Percentiles rank a stretch among this genome's conserved stretches.
phyloP scores from a whole-genome alignment of 2,888 invertebrate species.

The Sylvicola cinctus region DNA sequence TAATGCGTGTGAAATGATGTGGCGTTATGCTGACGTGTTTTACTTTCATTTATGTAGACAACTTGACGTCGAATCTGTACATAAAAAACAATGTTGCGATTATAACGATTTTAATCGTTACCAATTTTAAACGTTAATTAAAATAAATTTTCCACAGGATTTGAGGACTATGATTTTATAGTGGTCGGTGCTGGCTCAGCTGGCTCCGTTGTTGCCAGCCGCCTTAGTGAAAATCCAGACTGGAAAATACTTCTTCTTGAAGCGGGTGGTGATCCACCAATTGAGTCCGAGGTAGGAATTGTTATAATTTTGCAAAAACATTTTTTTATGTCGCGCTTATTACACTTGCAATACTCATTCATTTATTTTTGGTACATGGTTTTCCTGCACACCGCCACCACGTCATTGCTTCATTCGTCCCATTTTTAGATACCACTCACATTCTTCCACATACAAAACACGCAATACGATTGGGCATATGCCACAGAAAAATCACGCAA shows the following conservation, averaged over 20 bases:
- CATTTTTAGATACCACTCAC: slow-evolving; percentile 30
- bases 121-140: no score
- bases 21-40: background rate
- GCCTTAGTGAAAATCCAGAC: slow-evolving; percentile 25
- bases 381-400: no score
- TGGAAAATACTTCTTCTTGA: slow-evolving; percentile 27
- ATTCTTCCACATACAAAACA: slow-evolving; percentile 6
- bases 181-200: slow-evolving; percentile 29
- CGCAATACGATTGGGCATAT: slow-evolving; percentile 22
- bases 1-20: background rate
- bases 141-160: no score
- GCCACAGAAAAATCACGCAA: slow-evolving; percentile 25
- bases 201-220: slow-evolving; percentile 27
- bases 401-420: slow-evolving; percentile 2
- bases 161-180: slow-evolving; percentile 23
- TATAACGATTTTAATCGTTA: background rate
- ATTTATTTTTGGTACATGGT: no score
- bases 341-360: no score
- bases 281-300: slow-evolving; percentile 17
- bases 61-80: background rate
- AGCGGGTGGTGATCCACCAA: slow-evolving; percentile 28
- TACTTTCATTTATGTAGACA: background rate
- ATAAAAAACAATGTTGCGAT: background rate
- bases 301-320: background rate
- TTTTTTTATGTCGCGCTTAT: no score